Percentiles rank a stretch among this genome's conserved stretches.
phyloP scores from a whole-genome alignment of 2,113 vertebrate genomes.

The Gymnocephalus cernua region DNA sequence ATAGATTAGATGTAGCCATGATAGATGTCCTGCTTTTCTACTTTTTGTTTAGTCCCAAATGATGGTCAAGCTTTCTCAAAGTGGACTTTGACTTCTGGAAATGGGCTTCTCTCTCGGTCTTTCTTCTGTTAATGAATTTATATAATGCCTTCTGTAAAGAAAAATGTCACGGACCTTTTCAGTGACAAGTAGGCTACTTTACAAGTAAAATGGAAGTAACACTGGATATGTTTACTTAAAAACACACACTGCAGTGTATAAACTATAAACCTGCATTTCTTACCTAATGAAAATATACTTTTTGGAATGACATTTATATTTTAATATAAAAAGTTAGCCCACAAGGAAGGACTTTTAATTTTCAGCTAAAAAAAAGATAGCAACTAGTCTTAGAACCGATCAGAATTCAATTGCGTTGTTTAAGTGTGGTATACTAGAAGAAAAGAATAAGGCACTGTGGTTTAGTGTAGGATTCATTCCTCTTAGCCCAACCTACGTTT shows the following conservation, averaged over 20 bases:
- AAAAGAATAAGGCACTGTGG: neutral
- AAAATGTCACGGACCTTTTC: no score
- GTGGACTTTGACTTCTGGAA: neutral
- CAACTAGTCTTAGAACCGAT: neutral
- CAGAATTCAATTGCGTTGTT: neutral
- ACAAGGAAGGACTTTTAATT: neutral
- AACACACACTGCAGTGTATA: neutral
- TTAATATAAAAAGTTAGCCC: neutral
- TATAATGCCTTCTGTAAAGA: neutral
- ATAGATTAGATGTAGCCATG: slow-evolving; percentile 9
- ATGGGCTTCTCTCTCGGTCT: neutral
- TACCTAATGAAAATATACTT: neutral
- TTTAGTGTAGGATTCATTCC: slow-evolving; percentile 2
- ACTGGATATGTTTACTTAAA: neutral
- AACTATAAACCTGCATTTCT: neutral
- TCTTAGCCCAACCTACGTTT: neutral
- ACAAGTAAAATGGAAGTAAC: no score
- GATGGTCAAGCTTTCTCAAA: neutral
- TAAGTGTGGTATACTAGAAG: neutral
- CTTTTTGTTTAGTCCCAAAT: neutral
- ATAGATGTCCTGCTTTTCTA: slow-evolving; percentile 25
- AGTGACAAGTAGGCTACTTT: neutral
- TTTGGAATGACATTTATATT: neutral
- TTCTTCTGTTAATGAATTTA: neutral
- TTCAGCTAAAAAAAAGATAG: neutral